A percentile compares a stretch with the other conserved stretches of the same genome.
Conservation (phyloP, 2,888 invertebrate genomes). For the Lasiommata megera region DNA sequence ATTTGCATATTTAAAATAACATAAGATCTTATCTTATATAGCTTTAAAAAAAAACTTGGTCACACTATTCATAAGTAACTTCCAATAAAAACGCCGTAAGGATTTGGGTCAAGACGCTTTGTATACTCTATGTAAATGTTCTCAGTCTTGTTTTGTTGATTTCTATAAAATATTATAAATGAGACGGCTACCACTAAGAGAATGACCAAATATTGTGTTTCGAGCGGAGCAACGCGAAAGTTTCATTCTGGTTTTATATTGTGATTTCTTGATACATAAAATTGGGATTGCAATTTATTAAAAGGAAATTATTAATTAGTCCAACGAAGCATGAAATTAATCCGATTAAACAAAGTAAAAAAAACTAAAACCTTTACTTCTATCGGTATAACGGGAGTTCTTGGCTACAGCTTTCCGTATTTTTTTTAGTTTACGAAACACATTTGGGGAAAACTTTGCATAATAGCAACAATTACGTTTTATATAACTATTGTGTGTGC, state of each 20-base stretch:
- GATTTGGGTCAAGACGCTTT: conserved; percentile 64
- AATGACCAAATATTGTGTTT: conserved; percentile 76
- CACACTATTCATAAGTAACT: conserved; percentile 67
- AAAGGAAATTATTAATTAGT: too few species aligned
- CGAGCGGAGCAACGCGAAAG: conserved; percentile 47
- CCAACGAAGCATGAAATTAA: too few species aligned
- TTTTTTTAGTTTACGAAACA: too few species aligned
- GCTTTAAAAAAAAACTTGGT: conserved; percentile 41
- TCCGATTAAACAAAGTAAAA: too few species aligned
- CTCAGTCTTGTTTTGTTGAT: conserved; percentile 77
- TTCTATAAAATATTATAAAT: conserved; percentile 81
- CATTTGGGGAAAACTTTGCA: too few species aligned
- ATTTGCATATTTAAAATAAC: conserved; percentile 28
- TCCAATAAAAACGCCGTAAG: conserved; percentile 61
- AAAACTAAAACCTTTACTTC: too few species aligned
- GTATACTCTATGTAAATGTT: conserved; percentile 71
- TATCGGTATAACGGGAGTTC: too few species aligned
- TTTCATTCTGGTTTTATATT: conserved; percentile 26
- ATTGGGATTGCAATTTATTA: too few species aligned
- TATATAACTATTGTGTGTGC: too few species aligned
- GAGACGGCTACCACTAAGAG: conserved; percentile 78
- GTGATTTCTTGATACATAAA: too few species aligned
- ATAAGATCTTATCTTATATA: conserved; percentile 16
- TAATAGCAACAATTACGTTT: too few species aligned
- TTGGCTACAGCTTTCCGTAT: too few species aligned